Percentiles rank a stretch among this genome's conserved stretches.
phyloP scores from a whole-genome alignment of 2,797 vertebrate genomes.

The Neoniphon sammara region DNA sequence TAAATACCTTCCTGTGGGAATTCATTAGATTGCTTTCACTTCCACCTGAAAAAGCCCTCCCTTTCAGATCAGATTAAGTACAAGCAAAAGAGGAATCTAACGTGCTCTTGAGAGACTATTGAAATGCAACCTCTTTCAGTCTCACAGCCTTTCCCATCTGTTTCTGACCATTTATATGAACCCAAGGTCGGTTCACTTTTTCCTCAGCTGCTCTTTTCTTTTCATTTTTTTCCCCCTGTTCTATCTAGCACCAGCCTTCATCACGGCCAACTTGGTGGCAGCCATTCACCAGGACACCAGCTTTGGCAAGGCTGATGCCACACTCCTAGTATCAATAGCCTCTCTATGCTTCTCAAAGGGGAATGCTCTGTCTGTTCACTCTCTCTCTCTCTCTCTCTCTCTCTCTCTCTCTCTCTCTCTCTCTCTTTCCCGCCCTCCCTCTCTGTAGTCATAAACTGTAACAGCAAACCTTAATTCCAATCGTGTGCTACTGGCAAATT shows the following conservation, averaged over 20 bases:
- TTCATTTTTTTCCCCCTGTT: constrained; percentile 24
- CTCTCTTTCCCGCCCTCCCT: too few species aligned
- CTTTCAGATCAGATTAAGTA: constrained; percentile 73
- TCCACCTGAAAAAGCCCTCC: constrained; percentile 68
- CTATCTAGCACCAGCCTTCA: constrained; percentile 57
- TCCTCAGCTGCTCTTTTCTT: constrained; percentile 51
- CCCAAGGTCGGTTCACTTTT: constrained; percentile 48
- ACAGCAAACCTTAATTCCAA: too few species aligned
- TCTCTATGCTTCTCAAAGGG: constrained; percentile 66
- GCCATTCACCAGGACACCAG: constrained; percentile 73
- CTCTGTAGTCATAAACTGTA: too few species aligned
- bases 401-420: constrained; percentile 32
- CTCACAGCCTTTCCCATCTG: constrained; percentile 38
- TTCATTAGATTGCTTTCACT: constrained; percentile 76
- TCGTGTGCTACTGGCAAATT: too few species aligned
- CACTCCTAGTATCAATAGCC: constrained; percentile 76
- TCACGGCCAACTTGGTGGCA: constrained; percentile 61
- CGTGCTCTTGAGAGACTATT: constrained; percentile 52
- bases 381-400: constrained; percentile 26
- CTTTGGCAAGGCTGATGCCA: constrained; percentile 70
- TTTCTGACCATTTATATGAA: constrained; percentile 58
- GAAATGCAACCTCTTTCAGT: constrained; percentile 63
- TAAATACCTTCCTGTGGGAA: constrained; percentile 77
- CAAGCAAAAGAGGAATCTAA: constrained; percentile 54
- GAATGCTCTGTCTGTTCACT: constrained; percentile 44